phyloP scores from a whole-genome alignment of 1,140 invertebrate species.

The Neodiprion lecontei region DNA sequence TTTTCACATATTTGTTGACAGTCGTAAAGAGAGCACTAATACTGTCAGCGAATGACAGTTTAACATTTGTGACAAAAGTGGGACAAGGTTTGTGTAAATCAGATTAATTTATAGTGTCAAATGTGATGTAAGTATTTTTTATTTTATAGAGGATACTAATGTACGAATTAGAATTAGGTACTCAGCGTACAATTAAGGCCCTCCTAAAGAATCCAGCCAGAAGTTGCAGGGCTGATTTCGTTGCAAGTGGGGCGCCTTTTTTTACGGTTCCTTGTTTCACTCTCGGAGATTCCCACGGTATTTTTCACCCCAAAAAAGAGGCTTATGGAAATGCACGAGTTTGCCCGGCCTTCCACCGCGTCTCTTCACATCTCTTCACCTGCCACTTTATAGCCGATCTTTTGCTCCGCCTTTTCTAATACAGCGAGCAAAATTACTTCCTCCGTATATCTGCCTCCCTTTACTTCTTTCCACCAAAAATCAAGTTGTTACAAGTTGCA shows the following conservation, averaged over 20 bases:
- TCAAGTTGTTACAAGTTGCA: no score
- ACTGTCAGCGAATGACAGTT: no score
- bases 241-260: neutral
- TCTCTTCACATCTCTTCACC: neutral
- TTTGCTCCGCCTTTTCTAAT: neutral
- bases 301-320: neutral
- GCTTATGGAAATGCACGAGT: neutral
- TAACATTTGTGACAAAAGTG: no score
- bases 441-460: neutral
- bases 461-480: no score
- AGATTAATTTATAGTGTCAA: no score
- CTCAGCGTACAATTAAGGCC: no score
- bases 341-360: neutral
- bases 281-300: neutral
- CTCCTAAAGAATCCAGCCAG: neutral
- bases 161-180: no score
- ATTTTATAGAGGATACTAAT: no score
- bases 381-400: neutral
- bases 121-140: no score
- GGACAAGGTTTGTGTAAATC: no score
- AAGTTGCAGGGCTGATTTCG: neutral
- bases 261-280: neutral
- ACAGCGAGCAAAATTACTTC: neutral
- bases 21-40: no score
- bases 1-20: no score